phyloP scores from a whole-genome alignment of 2,888 invertebrate genomes.

The Hesperia comma region DNA sequence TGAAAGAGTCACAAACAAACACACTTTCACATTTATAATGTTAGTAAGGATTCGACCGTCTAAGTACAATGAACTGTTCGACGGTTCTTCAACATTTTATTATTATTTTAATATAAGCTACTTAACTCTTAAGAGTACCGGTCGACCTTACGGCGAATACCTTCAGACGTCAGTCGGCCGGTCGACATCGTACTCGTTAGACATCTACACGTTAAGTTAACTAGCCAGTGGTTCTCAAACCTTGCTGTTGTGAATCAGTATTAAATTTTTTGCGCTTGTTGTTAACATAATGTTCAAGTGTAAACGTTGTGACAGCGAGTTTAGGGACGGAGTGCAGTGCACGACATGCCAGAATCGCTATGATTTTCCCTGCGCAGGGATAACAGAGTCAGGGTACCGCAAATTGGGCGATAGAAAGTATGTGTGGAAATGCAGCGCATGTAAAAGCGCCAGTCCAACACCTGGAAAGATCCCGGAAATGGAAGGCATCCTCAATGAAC shows the following conservation, averaged over 20 bases:
- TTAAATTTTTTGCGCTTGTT: not conserved
- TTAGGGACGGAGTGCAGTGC: constrained; percentile 6
- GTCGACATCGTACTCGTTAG: not conserved
- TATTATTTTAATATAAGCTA: too few relatives aligned
- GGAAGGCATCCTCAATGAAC: not conserved
- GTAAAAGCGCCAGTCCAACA: constrained; percentile 5
- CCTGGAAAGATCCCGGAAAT: not conserved
- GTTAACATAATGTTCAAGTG: constrained; percentile 4
- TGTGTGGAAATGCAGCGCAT: constrained; percentile 1
- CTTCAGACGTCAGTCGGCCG: not conserved
- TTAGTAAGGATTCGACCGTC: too few relatives aligned
- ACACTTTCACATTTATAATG: too few relatives aligned
- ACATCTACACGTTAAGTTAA: constrained; percentile 4
- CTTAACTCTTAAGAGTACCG: too few relatives aligned
- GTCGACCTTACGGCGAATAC: too few relatives aligned
- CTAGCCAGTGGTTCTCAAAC: constrained; percentile 5
- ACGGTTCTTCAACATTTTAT: too few relatives aligned
- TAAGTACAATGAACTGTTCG: too few relatives aligned
- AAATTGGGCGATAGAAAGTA: constrained; percentile 5
- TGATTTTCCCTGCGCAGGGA: constrained; percentile 10
- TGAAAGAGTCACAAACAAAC: too few relatives aligned
- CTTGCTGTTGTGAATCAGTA: not conserved
- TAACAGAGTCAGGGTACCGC: constrained; percentile 1
- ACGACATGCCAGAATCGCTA: not conserved
- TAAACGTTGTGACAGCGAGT: constrained; percentile 4